Conservation (phyloP, 2,797 vertebrate species). For the Pipistrellus kuhlii region DNA sequence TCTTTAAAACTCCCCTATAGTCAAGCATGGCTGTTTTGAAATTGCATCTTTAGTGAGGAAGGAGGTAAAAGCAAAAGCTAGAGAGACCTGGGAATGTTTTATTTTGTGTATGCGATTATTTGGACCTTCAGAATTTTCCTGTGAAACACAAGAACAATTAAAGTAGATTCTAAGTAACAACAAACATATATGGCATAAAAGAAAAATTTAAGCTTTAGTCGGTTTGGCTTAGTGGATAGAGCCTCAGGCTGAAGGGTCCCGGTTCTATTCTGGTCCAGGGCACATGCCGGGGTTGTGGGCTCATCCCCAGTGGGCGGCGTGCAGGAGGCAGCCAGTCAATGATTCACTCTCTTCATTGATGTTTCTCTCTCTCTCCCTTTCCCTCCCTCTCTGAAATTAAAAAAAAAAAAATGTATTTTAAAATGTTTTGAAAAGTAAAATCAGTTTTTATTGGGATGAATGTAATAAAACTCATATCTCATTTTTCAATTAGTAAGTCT, state of each 20-base stretch:
- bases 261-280: too few relatives aligned
- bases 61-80: not conserved
- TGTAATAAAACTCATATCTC: not conserved
- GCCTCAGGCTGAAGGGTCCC: too few relatives aligned
- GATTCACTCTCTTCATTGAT: too few relatives aligned
- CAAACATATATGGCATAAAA: not conserved
- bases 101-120: not conserved
- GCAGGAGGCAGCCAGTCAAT: too few relatives aligned
- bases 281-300: too few relatives aligned
- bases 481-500: not conserved
- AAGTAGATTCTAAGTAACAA: not conserved
- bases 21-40: not conserved
- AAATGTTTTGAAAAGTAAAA: constrained; percentile 29
- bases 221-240: too few relatives aligned
- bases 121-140: not conserved
- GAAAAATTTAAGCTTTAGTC: not conserved
- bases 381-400: too few relatives aligned
- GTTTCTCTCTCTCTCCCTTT: too few relatives aligned
- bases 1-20: not conserved
- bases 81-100: not conserved
- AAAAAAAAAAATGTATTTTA: not conserved
- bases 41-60: constrained; percentile 16
- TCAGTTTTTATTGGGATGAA: constrained; percentile 44
- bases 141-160: not conserved
- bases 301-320: too few relatives aligned